Evolutionary conservation across 2,888 invertebrate genomes (phyloP).

Genomic region (Pollenia angustigena): DNA sequence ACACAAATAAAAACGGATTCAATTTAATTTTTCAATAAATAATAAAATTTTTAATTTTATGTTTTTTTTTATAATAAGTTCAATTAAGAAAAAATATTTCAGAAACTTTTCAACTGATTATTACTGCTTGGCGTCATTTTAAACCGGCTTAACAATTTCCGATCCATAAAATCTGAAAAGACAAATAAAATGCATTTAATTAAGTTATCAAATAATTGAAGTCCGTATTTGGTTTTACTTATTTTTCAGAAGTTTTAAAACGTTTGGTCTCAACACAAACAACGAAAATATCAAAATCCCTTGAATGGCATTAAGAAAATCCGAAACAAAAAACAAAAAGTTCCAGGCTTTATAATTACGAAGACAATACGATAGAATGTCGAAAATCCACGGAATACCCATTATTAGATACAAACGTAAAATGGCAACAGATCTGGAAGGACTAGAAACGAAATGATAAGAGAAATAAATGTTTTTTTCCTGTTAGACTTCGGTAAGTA

Average conservation of each 20-base stretch:
- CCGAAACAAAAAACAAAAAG: constrained; percentile 64
- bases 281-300: constrained; percentile 78
- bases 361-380: constrained; percentile 88
- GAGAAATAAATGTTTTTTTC: background rate
- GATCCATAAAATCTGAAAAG: no score
- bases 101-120: no score
- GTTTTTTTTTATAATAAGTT: no score
- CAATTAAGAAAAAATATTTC: no score
- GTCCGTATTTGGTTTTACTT: constrained; percentile 70
- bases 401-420: constrained; percentile 92
- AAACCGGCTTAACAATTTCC: no score
- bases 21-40: no score
- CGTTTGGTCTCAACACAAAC: constrained; percentile 77
- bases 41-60: no score
- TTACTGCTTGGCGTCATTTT: no score
- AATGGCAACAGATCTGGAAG: constrained; percentile 89
- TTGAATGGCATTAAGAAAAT: constrained; percentile 73
- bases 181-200: no score
- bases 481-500: background rate
- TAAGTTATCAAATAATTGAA: no score
- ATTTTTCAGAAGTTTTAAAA: constrained; percentile 73
- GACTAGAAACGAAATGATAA: background rate
- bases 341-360: constrained; percentile 38
- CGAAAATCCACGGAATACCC: constrained; percentile 93
- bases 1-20: no score